These are phyloP conservation scores for Zhengitettix transpicula DNA, from an alignment of 2,888 invertebrate genomes.

Conservation along the genomic window DNA sequence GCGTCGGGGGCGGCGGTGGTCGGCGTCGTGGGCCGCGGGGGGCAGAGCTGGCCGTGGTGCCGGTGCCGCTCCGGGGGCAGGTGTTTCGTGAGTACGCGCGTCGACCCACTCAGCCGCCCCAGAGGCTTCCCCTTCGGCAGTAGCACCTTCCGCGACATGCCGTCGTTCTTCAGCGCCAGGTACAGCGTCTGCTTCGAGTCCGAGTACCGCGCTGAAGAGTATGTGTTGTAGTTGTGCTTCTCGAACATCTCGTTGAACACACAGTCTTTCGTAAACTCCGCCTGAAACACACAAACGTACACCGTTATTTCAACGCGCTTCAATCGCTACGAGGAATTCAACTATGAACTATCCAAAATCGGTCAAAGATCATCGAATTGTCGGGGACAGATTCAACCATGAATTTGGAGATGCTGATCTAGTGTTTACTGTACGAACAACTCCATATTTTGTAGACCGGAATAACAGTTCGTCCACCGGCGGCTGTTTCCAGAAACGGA, in stretches of 20 bases:
- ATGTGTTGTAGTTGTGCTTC: constrained; percentile 71
- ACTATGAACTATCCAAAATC: too few species aligned
- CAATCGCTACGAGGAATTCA: too few species aligned
- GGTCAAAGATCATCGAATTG: too few species aligned
- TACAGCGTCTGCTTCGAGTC: constrained; percentile 50
- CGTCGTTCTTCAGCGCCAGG: constrained; percentile 58
- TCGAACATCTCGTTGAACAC: constrained; percentile 76
- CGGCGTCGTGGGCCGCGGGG: constrained; percentile 6
- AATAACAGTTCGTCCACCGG: too few species aligned
- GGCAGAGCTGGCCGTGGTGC: constrained; percentile 12
- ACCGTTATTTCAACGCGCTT: too few species aligned
- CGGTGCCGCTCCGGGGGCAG: constrained; percentile 8
- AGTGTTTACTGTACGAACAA: too few species aligned
- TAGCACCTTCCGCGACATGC: constrained; percentile 55
- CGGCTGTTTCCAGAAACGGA: too few species aligned
- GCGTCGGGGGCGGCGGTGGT: constrained; percentile 12
- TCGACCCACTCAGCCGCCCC: constrained; percentile 52
- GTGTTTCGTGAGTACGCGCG: neutral
- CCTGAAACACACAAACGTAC: constrained; percentile 47
- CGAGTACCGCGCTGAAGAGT: constrained; percentile 58
- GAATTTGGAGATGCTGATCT: too few species aligned
- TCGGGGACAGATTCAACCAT: too few species aligned
- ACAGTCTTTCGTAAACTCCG: constrained; percentile 64
- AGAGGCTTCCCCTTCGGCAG: constrained; percentile 47
- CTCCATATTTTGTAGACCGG: too few species aligned